Evolutionary conservation across 2,888 invertebrate genomes (phyloP).

Genomic region (Subacronicta megacephala): DNA sequence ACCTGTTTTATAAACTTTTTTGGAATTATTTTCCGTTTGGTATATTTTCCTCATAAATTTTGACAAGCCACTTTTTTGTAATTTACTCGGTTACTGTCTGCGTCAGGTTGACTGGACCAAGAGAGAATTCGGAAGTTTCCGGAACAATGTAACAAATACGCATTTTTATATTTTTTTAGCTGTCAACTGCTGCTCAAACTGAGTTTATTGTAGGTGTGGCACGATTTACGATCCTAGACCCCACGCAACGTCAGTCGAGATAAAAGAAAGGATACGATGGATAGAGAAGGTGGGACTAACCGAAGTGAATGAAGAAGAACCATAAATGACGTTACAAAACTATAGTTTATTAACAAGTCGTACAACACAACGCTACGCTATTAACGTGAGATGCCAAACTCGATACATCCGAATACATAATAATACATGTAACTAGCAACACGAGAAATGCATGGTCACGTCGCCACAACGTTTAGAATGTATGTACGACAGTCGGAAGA

Average conservation of each 20-base stretch:
- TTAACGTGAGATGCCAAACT: conserved; percentile 74
- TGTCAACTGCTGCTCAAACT: too few species aligned
- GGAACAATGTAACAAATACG: too few species aligned
- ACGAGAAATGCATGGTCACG: conserved; percentile 78
- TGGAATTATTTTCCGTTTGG: too few species aligned
- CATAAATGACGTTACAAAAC: conserved; percentile 82
- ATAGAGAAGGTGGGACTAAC: conserved; percentile 74
- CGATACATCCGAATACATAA: conserved; percentile 76
- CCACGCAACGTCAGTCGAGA: conserved; percentile 40
- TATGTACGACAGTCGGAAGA: conserved; percentile 63
- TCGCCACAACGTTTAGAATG: conserved; percentile 60
- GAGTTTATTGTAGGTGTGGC: background rate
- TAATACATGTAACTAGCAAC: conserved; percentile 64
- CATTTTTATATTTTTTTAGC: too few species aligned
- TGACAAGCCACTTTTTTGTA: too few species aligned
- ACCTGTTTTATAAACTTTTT: too few species aligned
- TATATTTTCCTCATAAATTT: too few species aligned
- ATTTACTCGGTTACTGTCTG: too few species aligned
- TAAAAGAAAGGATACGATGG: conserved; percentile 68
- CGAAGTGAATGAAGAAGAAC: conserved; percentile 76
- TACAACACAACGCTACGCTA: conserved; percentile 84
- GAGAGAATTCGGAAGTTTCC: too few species aligned
- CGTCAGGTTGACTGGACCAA: too few species aligned
- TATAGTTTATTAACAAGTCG: conserved; percentile 86
- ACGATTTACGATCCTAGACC: conserved; percentile 28